A percentile compares a stretch with the other conserved stretches of the same genome.
Conservation (phyloP, 1,140 invertebrate genomes). For the Mercenaria mercenaria region DNA sequence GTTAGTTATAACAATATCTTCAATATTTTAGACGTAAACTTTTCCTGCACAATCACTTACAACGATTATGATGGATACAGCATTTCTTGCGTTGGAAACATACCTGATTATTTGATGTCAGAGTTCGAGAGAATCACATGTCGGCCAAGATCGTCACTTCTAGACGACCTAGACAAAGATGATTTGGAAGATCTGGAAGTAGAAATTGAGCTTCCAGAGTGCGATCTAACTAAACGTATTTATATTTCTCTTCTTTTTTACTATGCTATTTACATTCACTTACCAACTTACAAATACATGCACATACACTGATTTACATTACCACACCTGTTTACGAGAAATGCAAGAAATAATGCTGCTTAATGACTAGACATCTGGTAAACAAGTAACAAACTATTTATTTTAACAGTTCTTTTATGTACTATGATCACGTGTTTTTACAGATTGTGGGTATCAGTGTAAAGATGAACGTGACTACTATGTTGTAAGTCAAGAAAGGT, state of each 20-base stretch:
- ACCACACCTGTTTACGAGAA: too few species aligned
- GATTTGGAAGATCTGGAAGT: constrained; percentile 4
- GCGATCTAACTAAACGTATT: constrained; percentile 43
- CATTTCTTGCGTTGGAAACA: constrained; percentile 12
- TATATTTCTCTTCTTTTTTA: not conserved
- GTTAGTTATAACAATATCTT: too few species aligned
- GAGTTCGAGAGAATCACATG: constrained; percentile 51
- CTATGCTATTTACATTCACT: not conserved
- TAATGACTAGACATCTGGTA: too few species aligned
- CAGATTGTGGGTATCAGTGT: constrained; percentile 53
- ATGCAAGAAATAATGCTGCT: too few species aligned
- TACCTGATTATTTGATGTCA: constrained; percentile 42
- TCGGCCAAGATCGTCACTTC: constrained; percentile 26
- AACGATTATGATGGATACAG: constrained; percentile 48
- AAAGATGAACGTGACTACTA: constrained; percentile 32
- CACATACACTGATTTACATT: not conserved
- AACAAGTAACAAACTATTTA: too few species aligned
- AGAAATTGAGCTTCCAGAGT: constrained; percentile 38
- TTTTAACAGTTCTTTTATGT: too few species aligned
- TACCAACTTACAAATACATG: too few species aligned
- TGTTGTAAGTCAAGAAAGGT: constrained; percentile 29
- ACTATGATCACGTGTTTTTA: not conserved
- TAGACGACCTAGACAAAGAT: constrained; percentile 18
- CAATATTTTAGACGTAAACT: constrained; percentile 48
- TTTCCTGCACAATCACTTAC: constrained; percentile 38